Conservation (phyloP, 2,797 vertebrate species). For the Antennarius maculatus region DNA sequence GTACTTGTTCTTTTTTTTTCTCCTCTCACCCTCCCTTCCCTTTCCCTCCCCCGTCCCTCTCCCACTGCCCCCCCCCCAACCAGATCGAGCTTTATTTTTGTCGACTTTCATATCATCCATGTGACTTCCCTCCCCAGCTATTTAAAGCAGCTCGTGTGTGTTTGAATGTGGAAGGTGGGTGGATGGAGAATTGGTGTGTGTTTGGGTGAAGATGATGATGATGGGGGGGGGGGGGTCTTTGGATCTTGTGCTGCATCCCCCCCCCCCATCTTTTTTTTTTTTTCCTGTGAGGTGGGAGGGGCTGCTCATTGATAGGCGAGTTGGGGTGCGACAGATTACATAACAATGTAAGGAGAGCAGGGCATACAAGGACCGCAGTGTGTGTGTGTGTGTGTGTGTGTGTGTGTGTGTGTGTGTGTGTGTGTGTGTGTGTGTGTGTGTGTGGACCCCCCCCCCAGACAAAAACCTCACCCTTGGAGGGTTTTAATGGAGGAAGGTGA, state of each 20-base stretch:
- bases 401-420: constrained; percentile 28
- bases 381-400: constrained; percentile 6
- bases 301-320: constrained; percentile 63
- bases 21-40: constrained; percentile 20
- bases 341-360: constrained; percentile 65
- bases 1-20: constrained; percentile 41
- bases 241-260: constrained; percentile 67
- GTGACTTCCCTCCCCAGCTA: constrained; percentile 69
- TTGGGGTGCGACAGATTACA: constrained; percentile 78
- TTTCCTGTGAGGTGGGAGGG: constrained; percentile 41
- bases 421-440: constrained; percentile 28
- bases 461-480: constrained; percentile 1
- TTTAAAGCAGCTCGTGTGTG: constrained; percentile 61
- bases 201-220: constrained; percentile 13
- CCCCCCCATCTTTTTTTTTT: constrained; percentile 4
- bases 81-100: constrained; percentile 67
- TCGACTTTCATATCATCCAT: constrained; percentile 67
- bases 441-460: not conserved
- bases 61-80: not conserved
- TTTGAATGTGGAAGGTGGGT: constrained; percentile 53
- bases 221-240: constrained; percentile 33
- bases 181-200: constrained; percentile 29
- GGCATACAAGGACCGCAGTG: constrained; percentile 67
- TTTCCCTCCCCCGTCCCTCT: constrained; percentile 24
- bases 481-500: constrained; percentile 9